These are phyloP conservation scores for Torymus tubicola DNA, from an alignment of 2,888 invertebrate species.

Conservation along the genomic window DNA sequence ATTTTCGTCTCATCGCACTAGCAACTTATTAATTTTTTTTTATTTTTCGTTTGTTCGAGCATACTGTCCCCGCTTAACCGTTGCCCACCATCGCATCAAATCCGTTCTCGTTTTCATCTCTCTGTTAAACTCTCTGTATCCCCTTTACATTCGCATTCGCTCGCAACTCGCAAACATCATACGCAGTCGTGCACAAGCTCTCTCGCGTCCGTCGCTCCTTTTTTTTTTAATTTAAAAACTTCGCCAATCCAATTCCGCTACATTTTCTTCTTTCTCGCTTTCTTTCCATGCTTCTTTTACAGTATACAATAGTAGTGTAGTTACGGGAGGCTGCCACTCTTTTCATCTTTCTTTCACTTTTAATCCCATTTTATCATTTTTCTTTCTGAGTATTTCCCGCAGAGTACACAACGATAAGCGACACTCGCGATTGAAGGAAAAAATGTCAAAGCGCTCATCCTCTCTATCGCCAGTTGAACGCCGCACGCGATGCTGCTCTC, in stretches of 20 bases:
- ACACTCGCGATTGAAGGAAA: slow-evolving; percentile 59
- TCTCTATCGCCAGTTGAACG: slow-evolving; percentile 60
- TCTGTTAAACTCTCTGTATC: slow-evolving; percentile 21
- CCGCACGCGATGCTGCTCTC: slow-evolving; percentile 56
- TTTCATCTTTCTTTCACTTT: slow-evolving; percentile 65
- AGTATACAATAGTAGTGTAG: slow-evolving; percentile 68
- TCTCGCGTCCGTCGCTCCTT: slow-evolving; percentile 48
- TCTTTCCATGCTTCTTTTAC: slow-evolving; percentile 53
- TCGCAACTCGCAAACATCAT: slow-evolving; percentile 43
- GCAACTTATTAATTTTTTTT: slow-evolving; percentile 33
- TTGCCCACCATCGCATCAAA: slow-evolving; percentile 35
- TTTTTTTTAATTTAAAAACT: slow-evolving; percentile 41
- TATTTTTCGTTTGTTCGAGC: slow-evolving; percentile 55
- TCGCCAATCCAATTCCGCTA: slow-evolving; percentile 54
- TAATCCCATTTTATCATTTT: slow-evolving; percentile 51
- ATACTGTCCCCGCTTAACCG: slow-evolving; percentile 45
- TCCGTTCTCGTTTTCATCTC: slow-evolving; percentile 15
- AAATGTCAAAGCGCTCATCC: slow-evolving; percentile 56
- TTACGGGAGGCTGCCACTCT: slow-evolving; percentile 67
- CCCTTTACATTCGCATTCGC: slow-evolving; percentile 52
- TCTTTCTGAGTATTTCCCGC: slow-evolving; percentile 62
- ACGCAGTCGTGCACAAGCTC: slow-evolving; percentile 54
- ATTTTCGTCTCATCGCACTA: slow-evolving; percentile 44
- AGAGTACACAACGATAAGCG: slow-evolving; percentile 62
- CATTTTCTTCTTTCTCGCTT: slow-evolving; percentile 59